Evolutionary conservation across 2,113 vertebrate genomes (phyloP), one percentile per base, ranked within the genome.

Genomic region (Gavialis gangeticus): DNA sequence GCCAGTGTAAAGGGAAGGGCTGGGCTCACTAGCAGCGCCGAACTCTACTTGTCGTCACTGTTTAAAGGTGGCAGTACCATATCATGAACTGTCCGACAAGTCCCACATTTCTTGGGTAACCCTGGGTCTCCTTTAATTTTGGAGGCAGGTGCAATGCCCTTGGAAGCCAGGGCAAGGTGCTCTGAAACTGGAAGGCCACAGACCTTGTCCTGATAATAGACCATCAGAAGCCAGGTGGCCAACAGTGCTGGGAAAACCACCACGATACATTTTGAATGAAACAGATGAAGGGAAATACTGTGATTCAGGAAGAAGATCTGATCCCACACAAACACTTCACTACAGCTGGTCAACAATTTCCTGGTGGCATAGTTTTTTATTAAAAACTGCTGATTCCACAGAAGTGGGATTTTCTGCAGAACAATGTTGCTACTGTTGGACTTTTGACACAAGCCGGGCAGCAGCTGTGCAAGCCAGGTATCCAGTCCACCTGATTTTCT

Each of bases 11-110:
- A 1, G 15, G 30, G 16, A 73, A 94, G 19, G 54, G 80, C 22
- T 1, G 1, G 79, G 15, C 54, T 90, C 0, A 0, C 10, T 2
- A 11, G 21, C 37, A 76, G 11, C 13, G 46, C 37, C 79, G 60
- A 76, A 30, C 57, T 78, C 37, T 82, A 78, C 59, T 22, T 1
- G 3, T 56, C 82, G 71, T 60, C 22, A 3, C 30, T 1, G 1
- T 30, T 18, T 56, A 21, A 0, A 4, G 54, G 64, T 16, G 54
- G 17, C 37, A 91, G 5, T 1, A 2, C 27, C 6, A 2, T 46
- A 4, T 0, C 1, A 30, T 3, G 1, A 2, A 60, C 75, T 0
- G 2, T 0, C 0, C 30, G 58, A 15, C 34, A 28, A 58, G 37
- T 24, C 0, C 0, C 57, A 62, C 4, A 6, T 75, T 86, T 84